phyloP scores from a whole-genome alignment of 2,113 vertebrate species.

The Callocephalon fimbriatum region DNA sequence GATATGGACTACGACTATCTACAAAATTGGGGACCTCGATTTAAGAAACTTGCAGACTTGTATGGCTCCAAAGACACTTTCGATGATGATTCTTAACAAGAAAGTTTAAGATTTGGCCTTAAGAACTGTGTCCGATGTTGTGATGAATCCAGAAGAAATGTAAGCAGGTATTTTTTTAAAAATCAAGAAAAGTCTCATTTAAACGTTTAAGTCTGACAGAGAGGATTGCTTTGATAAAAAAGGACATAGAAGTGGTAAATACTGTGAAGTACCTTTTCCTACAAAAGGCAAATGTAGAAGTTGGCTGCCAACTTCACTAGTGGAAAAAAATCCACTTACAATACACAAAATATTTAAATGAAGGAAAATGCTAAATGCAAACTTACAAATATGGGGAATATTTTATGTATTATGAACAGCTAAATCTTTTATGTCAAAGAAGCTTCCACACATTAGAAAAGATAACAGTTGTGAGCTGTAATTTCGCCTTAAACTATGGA shows the following conservation, averaged over 20 bases:
- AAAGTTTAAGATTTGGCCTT: slow-evolving; percentile 84
- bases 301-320: slow-evolving; percentile 71
- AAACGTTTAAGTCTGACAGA: slow-evolving; percentile 77
- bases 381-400: slow-evolving; percentile 72
- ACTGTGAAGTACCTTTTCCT: slow-evolving; percentile 84
- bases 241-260: slow-evolving; percentile 80
- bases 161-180: slow-evolving; percentile 88
- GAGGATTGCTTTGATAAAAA: slow-evolving; percentile 75
- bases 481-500: slow-evolving; percentile 99
- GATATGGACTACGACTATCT: slow-evolving; percentile 99
- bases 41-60: slow-evolving; percentile 98
- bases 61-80: slow-evolving; percentile 98
- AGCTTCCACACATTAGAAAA: slow-evolving; percentile 86
- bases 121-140: slow-evolving; percentile 82
- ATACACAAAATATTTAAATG: slow-evolving; percentile 77
- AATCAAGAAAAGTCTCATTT: slow-evolving; percentile 78
- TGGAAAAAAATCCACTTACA: slow-evolving; percentile 75
- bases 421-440: slow-evolving; percentile 80
- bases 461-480: slow-evolving; percentile 95
- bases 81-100: slow-evolving; percentile 94
- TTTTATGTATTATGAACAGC: slow-evolving; percentile 76
- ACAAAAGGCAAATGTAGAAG: slow-evolving; percentile 73
- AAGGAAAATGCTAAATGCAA: slow-evolving; percentile 70
- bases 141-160: slow-evolving; percentile 83
- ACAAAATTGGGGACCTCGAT: slow-evolving; percentile 98